Evolutionary conservation across 1,140 invertebrate genomes (phyloP), one percentile per base, ranked within the genome.

Genomic region (Zaprionus camerounensis): DNA sequence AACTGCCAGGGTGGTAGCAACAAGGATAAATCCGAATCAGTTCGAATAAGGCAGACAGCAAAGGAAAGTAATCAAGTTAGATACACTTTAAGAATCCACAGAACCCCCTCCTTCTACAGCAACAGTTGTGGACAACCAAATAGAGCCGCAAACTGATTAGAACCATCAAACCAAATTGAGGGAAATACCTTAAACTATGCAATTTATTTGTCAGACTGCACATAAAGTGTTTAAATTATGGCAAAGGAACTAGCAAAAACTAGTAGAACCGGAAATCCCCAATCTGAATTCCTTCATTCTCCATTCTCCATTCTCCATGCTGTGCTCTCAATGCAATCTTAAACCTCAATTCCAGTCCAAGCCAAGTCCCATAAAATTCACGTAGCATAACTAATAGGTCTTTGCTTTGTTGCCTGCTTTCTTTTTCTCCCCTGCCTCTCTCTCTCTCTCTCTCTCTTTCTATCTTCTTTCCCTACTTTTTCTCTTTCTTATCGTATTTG

Each of bases 301-400:
- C 22, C 13, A 62, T 24, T 41, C 59, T 46, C 22, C 13, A 61
- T n/a, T n/a, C 4, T 41, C 38, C 38, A 41, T 15, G 38, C 38
- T 41, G 38, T 41, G 12, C 38, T 15, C 38, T 1, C 20, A 20
- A 9, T 49, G 9, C 46, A 51, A 51, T 24, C 38, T 62, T 20
- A 46, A 46, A 26, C 55, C 13, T 28, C 15, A 24, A 34, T 66
- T 49, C 56, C 22, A 58, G 56, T 55, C 46, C 44, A 62, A 82
- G 75, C 68, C 80, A 44, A 70, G 77, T 79, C 59, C 68, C 79
- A 79, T 82, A 79, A 82, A 82, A 82, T 69, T 66, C 75, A 82
- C 73, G 69, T 86, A 82, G 82, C 82, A 86, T 82, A 86, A 86
- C 82, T 86, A 85, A 86, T 82, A 76, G 82, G 76, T 79, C 62